A percentile compares a stretch with the other conserved stretches of the same genome.
Conservation (phyloP, 2,888 invertebrate genomes). For the Protula sp. region DNA sequence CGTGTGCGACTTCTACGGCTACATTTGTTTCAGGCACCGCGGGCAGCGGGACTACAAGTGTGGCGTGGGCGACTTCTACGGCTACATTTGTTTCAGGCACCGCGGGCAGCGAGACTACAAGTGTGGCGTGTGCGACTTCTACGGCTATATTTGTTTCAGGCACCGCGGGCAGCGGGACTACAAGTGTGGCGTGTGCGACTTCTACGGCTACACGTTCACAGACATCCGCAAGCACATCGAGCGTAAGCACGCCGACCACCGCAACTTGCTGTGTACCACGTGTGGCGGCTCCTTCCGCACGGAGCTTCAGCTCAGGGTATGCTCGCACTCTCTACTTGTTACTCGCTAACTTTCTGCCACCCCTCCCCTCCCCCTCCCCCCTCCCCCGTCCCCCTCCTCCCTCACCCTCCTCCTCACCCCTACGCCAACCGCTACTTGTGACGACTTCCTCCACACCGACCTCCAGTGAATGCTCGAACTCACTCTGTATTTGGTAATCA, state of each 20-base stretch:
- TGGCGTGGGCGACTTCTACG: too few species aligned
- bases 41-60: too few species aligned
- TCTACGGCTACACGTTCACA: slow-evolving; percentile 55
- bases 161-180: slow-evolving; percentile 54
- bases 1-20: too few species aligned
- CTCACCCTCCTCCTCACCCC: background rate
- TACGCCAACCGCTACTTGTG: too few species aligned
- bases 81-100: too few species aligned
- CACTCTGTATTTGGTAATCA: background rate
- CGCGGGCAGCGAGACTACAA: too few species aligned
- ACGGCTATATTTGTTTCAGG: too few species aligned
- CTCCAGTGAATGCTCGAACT: background rate
- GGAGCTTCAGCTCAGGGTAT: background rate
- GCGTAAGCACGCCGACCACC: slow-evolving; percentile 42
- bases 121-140: too few species aligned
- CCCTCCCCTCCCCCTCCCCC: background rate
- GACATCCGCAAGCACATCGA: slow-evolving; percentile 56
- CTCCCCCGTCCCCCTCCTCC: background rate
- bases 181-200: slow-evolving; percentile 55
- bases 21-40: too few species aligned
- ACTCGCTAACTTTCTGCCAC: background rate
- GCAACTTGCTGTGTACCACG: slow-evolving; percentile 17
- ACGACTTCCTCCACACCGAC: too few species aligned
- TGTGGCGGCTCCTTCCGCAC: slow-evolving; percentile 6
- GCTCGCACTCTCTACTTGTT: too few species aligned